Conservation (phyloP, 2,888 invertebrate species). For the Hymenopus coronatus region DNA sequence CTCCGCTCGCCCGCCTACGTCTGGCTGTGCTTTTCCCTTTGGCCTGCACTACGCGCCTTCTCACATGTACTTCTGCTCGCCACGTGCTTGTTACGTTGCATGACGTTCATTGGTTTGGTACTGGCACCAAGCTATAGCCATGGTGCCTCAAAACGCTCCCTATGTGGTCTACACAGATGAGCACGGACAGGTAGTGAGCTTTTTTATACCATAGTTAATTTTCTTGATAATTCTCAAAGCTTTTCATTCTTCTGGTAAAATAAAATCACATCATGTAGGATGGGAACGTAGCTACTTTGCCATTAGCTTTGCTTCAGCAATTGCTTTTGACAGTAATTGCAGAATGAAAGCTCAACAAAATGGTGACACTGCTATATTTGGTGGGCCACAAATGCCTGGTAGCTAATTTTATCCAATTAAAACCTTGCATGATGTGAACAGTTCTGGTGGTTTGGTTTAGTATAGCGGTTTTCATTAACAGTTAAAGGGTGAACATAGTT, state of each 20-base stretch:
- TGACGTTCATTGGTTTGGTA: conserved; percentile 29
- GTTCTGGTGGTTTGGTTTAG: background rate
- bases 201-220: conserved; percentile 23
- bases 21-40: conserved; percentile 30
- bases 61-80: conserved; percentile 17
- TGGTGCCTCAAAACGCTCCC: conserved; percentile 83
- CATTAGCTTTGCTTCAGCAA: background rate
- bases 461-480: background rate
- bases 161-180: conserved; percentile 95
- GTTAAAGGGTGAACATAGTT: background rate
- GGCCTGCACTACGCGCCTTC: conserved; percentile 31
- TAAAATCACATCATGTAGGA: background rate
- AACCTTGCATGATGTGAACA: background rate
- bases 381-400: background rate
- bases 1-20: conserved; percentile 12
- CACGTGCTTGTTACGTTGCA: conserved; percentile 33
- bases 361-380: background rate
- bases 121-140: conserved; percentile 40
- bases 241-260: background rate
- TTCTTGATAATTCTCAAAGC: background rate
- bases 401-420: background rate
- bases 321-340: background rate
- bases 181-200: conserved; percentile 81
- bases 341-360: background rate
- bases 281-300: background rate